Percentiles rank a stretch among this genome's conserved stretches.
Evolutionary conservation across 2,113 vertebrate species (phyloP).

Genomic region (Galeopterus variegatus): DNA sequence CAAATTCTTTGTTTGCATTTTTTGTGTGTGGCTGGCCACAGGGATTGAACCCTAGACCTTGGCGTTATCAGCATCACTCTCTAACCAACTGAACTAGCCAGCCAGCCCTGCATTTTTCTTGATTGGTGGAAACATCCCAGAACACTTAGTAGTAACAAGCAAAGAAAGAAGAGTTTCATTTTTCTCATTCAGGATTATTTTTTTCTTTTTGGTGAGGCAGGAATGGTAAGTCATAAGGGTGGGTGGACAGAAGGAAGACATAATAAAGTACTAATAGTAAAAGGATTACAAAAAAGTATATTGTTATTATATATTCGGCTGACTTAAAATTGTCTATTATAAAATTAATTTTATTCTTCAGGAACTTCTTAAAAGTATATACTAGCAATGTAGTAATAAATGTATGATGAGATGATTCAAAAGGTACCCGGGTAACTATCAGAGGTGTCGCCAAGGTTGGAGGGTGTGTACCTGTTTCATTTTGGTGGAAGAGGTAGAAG

Average conservation of each 20-base stretch:
- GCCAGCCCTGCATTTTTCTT: constrained; percentile 20
- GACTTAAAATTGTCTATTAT: not conserved
- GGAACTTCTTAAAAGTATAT: not conserved
- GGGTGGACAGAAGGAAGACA: not conserved
- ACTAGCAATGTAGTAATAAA: not conserved
- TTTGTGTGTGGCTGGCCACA: too few relatives aligned
- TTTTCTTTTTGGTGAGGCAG: not conserved
- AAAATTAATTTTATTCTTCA: constrained; percentile 28
- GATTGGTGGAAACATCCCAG: constrained; percentile 9
- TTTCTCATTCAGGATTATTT: not conserved
- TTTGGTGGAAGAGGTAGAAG: not conserved
- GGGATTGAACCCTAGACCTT: too few relatives aligned
- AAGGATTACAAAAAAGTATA: not conserved
- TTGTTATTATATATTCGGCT: not conserved
- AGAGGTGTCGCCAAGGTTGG: not conserved
- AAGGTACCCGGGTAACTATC: not conserved
- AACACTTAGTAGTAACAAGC: constrained; percentile 52
- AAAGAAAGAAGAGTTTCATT: constrained; percentile 19
- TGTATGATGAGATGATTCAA: constrained; percentile 21
- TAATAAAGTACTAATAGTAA: not conserved
- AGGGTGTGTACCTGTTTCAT: not conserved
- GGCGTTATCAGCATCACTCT: too few relatives aligned
- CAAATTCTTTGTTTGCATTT: constrained; percentile 47
- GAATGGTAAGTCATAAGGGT: not conserved
- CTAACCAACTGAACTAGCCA: too few relatives aligned